These are phyloP conservation scores for Cyphomyrus discorhynchus DNA, from an alignment of 2,113 vertebrate species.

Conservation along the genomic window DNA sequence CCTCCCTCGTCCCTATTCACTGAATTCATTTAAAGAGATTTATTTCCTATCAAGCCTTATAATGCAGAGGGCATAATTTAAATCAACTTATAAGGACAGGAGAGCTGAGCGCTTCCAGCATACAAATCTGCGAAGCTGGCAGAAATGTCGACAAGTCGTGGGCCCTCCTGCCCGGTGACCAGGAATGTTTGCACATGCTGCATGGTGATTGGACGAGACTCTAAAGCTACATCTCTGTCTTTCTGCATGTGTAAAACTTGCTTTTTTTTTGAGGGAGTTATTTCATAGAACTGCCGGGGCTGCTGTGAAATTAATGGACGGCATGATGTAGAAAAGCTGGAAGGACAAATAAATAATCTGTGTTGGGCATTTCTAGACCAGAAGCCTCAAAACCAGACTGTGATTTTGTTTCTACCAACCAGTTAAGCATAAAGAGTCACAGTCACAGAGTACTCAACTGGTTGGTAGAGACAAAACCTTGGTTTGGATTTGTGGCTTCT, in stretches of 20 bases:
- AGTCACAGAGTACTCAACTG: too few species aligned
- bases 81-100: constrained; percentile 61
- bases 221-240: constrained; percentile 35
- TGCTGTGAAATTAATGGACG: neutral
- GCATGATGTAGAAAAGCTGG: neutral
- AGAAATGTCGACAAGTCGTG: constrained; percentile 32
- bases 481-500: too few species aligned
- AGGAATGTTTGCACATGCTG: constrained; percentile 37
- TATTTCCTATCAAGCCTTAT: constrained; percentile 61
- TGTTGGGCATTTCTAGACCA: too few species aligned
- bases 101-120: constrained; percentile 42
- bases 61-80: constrained; percentile 59
- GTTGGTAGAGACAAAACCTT: too few species aligned
- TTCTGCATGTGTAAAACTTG: constrained; percentile 34
- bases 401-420: too few species aligned
- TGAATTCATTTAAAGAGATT: constrained; percentile 64
- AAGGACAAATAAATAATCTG: neutral
- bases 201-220: constrained; percentile 39
- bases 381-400: too few species aligned
- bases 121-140: constrained; percentile 48
- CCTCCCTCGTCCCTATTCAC: constrained; percentile 38
- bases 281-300: neutral
- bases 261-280: constrained; percentile 27
- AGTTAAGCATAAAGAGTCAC: too few species aligned
- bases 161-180: constrained; percentile 44